Evolutionary conservation across 2,113 vertebrate species (phyloP), one percentile per base, ranked within the genome.

Genomic region (Seriola rivoliana): DNA sequence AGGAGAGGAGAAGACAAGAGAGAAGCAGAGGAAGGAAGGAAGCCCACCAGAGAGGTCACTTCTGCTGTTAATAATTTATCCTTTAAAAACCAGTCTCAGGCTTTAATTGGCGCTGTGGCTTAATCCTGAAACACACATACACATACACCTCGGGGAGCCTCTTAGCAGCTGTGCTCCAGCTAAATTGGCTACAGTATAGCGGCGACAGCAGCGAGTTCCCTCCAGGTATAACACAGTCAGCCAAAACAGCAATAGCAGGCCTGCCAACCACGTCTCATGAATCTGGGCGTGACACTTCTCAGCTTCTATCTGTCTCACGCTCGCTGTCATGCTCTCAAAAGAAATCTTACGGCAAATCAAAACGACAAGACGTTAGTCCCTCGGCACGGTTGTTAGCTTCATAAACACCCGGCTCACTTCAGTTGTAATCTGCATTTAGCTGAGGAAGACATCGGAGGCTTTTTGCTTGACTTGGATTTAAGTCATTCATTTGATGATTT

Each of bases 51-150:
- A 93, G 93, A 93, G 93, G 93, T 90, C 90, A 91, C 91, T 94
- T 92, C 87, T 92, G 92, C 90, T 93, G 86, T 93, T 94, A 94
- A 93, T 93, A 96, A 95, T 95, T 93, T 89, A 95, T 94, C 88
- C 90, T 91, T 86, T 92, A 88, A 93, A 92, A 94, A 91, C 73
- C 85, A 88, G 88, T 89, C 79, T 64, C 87, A 87, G 73, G 88
- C 84, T 93, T 92, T 95, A 95, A 96, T 94, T 95, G 94, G 92
- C 84, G 89, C 85, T 81, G 90, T 84, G 87, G 85, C 89, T 88
- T 94, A 92, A 95, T 92, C 90, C 92, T 87, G 84, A 88, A 86
- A 86, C 81, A 84, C 71, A 85, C 81, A 80, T 36, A 73, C 71
- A 88, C 84, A 87, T 68, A 73, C 83, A 92, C 92, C 90, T 92